Evolutionary conservation across 2,113 vertebrate species (phyloP), one percentile per base, ranked within the genome.

Genomic region (Lagenorhynchus albirostris): DNA sequence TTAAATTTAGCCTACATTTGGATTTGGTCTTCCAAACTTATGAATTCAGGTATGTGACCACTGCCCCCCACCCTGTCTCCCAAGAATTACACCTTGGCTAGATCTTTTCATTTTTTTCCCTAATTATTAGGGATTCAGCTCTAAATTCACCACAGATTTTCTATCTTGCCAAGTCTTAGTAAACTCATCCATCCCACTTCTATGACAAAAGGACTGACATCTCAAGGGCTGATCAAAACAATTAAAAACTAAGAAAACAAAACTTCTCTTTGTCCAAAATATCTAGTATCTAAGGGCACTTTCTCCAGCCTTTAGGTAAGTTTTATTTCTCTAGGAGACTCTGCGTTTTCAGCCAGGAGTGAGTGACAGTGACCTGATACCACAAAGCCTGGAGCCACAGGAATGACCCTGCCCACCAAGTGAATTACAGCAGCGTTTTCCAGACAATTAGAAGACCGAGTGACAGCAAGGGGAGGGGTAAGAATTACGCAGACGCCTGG

Each of bases 31-130:
- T 81, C 50, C 55, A 60, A 63, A 91, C 29, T 41, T 41, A 29
- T n/a, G 6, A 70, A 38, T 36, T 68, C 67, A 44, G 65, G 18
- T 26, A 11, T 14, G 1, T 50, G 26, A 55, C 6, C 58, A 13
- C 1, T 1, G 0, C 73, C 5, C 4, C 44, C 74, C 5, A 29
- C 11, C 1, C 0, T 10, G 29, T 12, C 1, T 0, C 3, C 17
- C 2, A 15, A 70, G 29, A 44, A 29, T 17, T 15, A 60, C 3
- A 12, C 36, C 15, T 21, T 41, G 53, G 62, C 8, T 41, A 25
- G 15, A 31, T 21, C 47, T 38, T 83, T 65, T 38, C 11, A 36
- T 62, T 55, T 71, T 36, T 89, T 41, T 14, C 31, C 23, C 14
- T 9, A 53, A 41, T 38, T 41, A 21, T 38, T 47, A 73, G 47